Percentiles rank a stretch among this genome's conserved stretches.
Conservation (phyloP, 2,888 invertebrate species). For the Dascillus cervinus region DNA sequence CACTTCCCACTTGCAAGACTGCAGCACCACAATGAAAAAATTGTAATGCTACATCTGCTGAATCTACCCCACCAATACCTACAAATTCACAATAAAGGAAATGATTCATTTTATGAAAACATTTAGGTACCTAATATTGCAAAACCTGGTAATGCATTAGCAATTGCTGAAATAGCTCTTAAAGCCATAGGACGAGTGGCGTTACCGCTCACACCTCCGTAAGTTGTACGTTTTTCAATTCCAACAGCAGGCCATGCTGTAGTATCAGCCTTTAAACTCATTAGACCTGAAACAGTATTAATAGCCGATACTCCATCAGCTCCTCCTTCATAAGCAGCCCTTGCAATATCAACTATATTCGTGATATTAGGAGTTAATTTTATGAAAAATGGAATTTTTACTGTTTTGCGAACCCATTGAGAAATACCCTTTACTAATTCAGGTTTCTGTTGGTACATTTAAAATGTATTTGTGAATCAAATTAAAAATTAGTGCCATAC, state of each 20-base stretch:
- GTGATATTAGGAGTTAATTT: conserved; percentile 98
- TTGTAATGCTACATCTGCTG: conserved; percentile 91
- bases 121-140: conserved; percentile 68
- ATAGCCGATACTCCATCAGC: conserved; percentile 96
- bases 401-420: conserved; percentile 77
- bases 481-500: conserved; percentile 39
- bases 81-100: conserved; percentile 1
- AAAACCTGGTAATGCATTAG: conserved; percentile 74
- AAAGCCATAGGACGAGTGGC: conserved; percentile 93
- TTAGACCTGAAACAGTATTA: conserved; percentile 93
- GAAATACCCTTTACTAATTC: conserved; percentile 83
- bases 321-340: conserved; percentile 81
- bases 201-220: conserved; percentile 87
- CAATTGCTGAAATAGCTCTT: conserved; percentile 84
- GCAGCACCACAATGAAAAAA: conserved; percentile 91
- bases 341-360: conserved; percentile 81
- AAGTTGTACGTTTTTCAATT: conserved; percentile 72
- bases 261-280: conserved; percentile 75
- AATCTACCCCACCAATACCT: conserved; percentile 90
- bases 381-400: conserved; percentile 92
- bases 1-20: conserved; percentile 89
- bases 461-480: conserved; percentile 2
- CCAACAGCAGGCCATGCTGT: conserved; percentile 92
- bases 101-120: not conserved
- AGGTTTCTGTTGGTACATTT: conserved; percentile 56